Conservation (phyloP, 2,113 vertebrate genomes). For the Catharus fuscescens region DNA sequence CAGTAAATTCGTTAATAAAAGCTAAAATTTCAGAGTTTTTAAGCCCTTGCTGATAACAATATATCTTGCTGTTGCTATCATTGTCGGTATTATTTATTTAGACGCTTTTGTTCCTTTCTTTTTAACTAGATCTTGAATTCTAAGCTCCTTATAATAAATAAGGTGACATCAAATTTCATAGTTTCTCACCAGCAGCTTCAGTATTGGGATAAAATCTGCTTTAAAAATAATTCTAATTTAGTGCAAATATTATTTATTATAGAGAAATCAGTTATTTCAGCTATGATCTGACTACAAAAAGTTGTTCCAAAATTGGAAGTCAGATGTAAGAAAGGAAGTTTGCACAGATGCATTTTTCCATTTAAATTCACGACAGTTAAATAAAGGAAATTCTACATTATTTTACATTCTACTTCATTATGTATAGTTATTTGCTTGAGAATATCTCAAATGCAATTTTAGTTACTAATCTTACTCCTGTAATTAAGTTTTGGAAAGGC, state of each 20-base stretch:
- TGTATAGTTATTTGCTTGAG: neutral
- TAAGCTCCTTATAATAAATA: neutral
- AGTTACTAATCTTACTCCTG: neutral
- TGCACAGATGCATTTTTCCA: neutral
- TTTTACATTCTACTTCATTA: neutral
- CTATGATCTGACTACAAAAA: neutral
- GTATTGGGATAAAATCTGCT: neutral
- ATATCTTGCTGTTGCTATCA: neutral
- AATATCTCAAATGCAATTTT: neutral
- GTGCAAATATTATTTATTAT: neutral
- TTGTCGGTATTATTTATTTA: neutral
- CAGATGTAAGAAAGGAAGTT: neutral
- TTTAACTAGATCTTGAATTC: neutral
- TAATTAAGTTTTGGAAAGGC: neutral
- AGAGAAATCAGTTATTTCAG: neutral
- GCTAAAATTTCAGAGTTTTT: neutral
- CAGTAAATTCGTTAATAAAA: neutral
- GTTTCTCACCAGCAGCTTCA: neutral
- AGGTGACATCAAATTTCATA: neutral
- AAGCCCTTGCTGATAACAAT: neutral
- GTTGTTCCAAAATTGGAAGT: neutral
- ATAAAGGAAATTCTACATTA: neutral
- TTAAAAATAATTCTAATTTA: neutral
- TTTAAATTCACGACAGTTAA: neutral
- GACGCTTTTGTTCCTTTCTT: neutral